Evolutionary conservation across 2,797 vertebrate species (phyloP).

Genomic region (Channallabes apus): DNA sequence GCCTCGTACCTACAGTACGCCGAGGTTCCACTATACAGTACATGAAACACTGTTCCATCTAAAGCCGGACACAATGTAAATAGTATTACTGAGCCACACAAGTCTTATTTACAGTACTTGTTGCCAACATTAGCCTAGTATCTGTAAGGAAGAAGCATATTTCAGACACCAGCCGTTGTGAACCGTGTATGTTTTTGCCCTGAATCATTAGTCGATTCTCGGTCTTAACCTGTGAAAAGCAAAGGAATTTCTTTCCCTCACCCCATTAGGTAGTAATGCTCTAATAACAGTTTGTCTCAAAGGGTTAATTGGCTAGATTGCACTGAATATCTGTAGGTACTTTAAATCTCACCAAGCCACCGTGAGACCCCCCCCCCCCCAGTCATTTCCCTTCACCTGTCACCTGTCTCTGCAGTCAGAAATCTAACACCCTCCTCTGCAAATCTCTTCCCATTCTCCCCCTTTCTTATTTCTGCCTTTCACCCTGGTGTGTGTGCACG

Average conservation of each 20-base stretch:
- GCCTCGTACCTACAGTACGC: no score
- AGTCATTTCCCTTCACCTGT: conserved; percentile 9
- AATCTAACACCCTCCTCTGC: conserved; percentile 21
- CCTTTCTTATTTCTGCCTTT: conserved; percentile 8
- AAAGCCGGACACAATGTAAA: background rate
- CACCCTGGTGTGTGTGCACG: background rate
- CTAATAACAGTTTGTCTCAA: background rate
- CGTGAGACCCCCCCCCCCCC: background rate
- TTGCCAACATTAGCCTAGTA: background rate
- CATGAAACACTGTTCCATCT: background rate
- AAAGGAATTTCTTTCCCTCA: background rate
- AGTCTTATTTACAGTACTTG: background rate
- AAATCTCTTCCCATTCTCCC: conserved; percentile 12
- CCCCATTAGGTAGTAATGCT: background rate
- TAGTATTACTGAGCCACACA: background rate
- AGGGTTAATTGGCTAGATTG: conserved; percentile 8
- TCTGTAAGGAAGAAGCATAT: background rate
- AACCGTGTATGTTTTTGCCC: background rate
- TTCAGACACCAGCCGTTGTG: background rate
- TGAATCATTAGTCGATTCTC: background rate
- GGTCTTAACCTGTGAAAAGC: background rate
- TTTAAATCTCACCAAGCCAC: background rate
- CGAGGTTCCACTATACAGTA: no score
- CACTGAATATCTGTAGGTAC: background rate
- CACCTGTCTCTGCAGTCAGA: conserved; percentile 9